These are phyloP conservation scores for Antheraea yamamai DNA, from an alignment of 2,888 invertebrate species.

Conservation along the genomic window DNA sequence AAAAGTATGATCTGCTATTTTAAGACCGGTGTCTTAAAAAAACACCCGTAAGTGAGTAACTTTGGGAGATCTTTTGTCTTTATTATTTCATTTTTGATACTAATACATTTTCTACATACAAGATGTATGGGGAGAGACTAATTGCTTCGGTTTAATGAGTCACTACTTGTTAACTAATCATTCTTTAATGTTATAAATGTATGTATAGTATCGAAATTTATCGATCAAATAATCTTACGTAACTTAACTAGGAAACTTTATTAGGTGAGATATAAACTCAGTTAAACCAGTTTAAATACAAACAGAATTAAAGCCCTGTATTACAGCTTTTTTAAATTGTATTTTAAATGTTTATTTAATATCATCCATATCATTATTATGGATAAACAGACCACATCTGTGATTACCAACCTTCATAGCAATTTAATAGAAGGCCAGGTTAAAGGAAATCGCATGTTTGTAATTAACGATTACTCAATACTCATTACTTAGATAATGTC, in stretches of 20 bases:
- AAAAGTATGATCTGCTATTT: too few relatives aligned
- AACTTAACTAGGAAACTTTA: neutral
- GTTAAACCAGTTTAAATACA: neutral
- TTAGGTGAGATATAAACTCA: neutral
- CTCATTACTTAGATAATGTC: neutral
- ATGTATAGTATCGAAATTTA: too few relatives aligned
- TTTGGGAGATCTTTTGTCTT: too few relatives aligned
- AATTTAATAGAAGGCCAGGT: neutral
- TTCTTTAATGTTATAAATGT: too few relatives aligned
- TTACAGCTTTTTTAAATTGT: neutral
- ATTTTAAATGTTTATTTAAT: neutral
- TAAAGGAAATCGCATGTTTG: neutral
- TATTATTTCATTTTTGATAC: too few relatives aligned
- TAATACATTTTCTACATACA: too few relatives aligned
- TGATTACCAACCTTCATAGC: neutral
- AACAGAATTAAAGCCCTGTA: neutral
- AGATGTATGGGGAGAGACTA: too few relatives aligned
- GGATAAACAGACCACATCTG: neutral
- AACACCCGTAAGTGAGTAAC: too few relatives aligned
- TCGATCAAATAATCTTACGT: neutral
- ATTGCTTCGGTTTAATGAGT: too few relatives aligned
- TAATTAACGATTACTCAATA: slow-evolving; percentile 7
- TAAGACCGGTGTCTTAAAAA: too few relatives aligned
- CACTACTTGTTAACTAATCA: too few relatives aligned
- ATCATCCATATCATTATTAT: neutral